Base-by-base conservation (phyloP, 2,888 invertebrate species). In the Drosophila subquinaria region DNA sequence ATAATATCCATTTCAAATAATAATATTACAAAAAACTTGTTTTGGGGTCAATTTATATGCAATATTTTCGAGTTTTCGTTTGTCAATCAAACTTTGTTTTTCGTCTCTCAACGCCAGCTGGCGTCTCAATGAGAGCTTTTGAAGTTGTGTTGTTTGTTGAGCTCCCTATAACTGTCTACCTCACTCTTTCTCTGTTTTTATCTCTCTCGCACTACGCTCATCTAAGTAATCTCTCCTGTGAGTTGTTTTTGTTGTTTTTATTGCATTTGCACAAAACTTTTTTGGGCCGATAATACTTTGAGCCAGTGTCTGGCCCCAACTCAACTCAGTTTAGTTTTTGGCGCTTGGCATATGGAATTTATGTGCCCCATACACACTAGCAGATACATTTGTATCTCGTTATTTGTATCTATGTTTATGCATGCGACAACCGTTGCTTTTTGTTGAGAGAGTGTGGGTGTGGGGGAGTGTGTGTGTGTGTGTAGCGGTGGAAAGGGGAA, bases 311-410 rank as follows among this genome's bases (percentile, higher is more conserved):
- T 62, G 55, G 15, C 17, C 56, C 40, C 38, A 50, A 45, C 62
- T 60, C 38, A 50, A 45, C 62, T 60, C 56, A 42, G 40, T 76
- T 72, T 72, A 77, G 69, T 64, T 65, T 80, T 79, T 77, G 75
- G 74, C 67, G 69, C 69, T 83, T 87, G 79, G 88, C 89, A 87
- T 66, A 74, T 84, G 79, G 67, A 83, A 84, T 89, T 87, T 89
- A 84, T 79, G 75, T 65, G 59, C 57, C 2, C 23, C 40, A 50
- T 40, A 40, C 45, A 51, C 35, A 56, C 43, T 30, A 23, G 4
- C 15, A 48, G 47, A 50, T 59, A 59, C 68, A 73, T 75, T 73
- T 77, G 75, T 75, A 68, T 83, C 70, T 47, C 63, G 79, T 68
- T 70, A 69, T 79, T 66, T 79, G 65, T 81, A 66, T 69, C 69